Evolutionary conservation across 2,888 invertebrate species (phyloP).

Genomic region (Amiota communis): DNA sequence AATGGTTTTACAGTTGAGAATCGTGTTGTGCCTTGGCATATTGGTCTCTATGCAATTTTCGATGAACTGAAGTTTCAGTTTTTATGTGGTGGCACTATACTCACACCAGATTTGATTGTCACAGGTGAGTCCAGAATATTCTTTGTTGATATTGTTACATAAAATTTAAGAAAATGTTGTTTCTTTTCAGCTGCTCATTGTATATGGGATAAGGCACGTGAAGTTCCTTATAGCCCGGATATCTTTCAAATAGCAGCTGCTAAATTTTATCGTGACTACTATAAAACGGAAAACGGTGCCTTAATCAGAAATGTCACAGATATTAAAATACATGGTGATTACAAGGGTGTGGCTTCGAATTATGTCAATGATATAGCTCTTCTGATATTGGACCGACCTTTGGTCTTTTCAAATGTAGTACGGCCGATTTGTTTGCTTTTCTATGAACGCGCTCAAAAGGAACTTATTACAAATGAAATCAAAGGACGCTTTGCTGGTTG

Average conservation of each 20-base stretch:
- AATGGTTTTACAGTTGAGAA: conserved; percentile 53
- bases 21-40: conserved; percentile 55
- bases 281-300: conserved; percentile 39
- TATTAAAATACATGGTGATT: conserved; percentile 45
- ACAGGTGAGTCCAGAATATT: conserved; percentile 35
- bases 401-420: conserved; percentile 47
- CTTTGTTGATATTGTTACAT: neutral
- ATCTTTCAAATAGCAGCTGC: conserved; percentile 51
- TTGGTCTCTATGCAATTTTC: conserved; percentile 49
- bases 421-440: conserved; percentile 56
- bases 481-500: conserved; percentile 53
- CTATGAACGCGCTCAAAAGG: conserved; percentile 43
- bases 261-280: conserved; percentile 50
- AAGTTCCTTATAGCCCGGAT: conserved; percentile 30
- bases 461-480: conserved; percentile 47
- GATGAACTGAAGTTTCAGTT: conserved; percentile 48
- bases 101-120: conserved; percentile 56
- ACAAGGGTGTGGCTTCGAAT: conserved; percentile 46
- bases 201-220: conserved; percentile 47
- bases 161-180: neutral
- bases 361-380: conserved; percentile 48
- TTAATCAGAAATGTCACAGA: conserved; percentile 31
- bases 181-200: conserved; percentile 50
- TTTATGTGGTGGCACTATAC: conserved; percentile 51
- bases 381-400: conserved; percentile 45